Base-by-base conservation (phyloP, 2,797 vertebrate genomes). In the Pempheris klunzingeri region DNA sequence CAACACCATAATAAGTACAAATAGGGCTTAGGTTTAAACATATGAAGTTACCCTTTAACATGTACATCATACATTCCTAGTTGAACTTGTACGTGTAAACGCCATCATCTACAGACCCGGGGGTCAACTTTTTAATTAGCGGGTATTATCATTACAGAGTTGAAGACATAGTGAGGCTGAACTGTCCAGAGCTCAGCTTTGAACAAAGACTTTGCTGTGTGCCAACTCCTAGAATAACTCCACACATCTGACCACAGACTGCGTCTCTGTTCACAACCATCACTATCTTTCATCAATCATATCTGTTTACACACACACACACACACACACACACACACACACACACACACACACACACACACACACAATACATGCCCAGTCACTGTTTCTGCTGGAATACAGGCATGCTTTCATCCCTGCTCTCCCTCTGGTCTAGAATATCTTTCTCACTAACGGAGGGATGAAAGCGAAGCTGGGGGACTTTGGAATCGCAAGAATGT, bases 401-500 rank as follows among this genome's bases (percentile, higher is more conserved):
- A 83, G 39, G 34, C 66, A 5, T 55, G 70, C 79, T 80, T 73
- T 88, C 67, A 82, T 77, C 72, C 71, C 66, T n/a, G 67, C 47
- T 74, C 43, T 62, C 49, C 12, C 17, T 71, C 63, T 50, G 39
- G 80, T 88, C 67, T 79, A 99, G 98, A 99, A 99, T 50, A 94
- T 99, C 93, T 98, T 99, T 86, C 96, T 99, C 62, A 94, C 95
- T 87, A 91, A 90, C 57, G 95, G 96, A 71, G 97, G 94, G 73
- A 94, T 77, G 80, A 91, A 95, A 88, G 97, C 93, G 58, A 98
- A 99, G 90, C 96, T 99, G 36, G 98, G 97, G 38, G 98, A 99
- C 93, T 99, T 99, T 74, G 97, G 98, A 84, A 97, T 97, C 49
- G 98, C 97, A 81, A 96, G 95, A 89, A 92, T 96, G 88, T 85